A percentile compares a stretch with the other conserved stretches of the same genome.
Evolutionary conservation across 1,140 invertebrate genomes (phyloP).

Genomic region (Hycleus phaleratus): DNA sequence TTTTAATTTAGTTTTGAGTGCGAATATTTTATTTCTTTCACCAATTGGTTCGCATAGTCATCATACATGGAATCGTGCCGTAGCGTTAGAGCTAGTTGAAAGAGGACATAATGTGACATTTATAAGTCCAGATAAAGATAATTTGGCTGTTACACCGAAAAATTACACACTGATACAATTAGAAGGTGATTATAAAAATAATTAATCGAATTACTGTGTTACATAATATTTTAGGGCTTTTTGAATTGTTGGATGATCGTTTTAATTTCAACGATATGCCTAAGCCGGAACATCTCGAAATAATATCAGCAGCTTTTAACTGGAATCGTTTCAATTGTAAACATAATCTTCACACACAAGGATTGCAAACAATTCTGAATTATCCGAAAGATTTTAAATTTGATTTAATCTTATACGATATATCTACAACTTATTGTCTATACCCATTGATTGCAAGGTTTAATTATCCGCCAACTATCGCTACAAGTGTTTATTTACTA

Average conservation of each 20-base stretch:
- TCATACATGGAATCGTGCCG: slow-evolving; percentile 17
- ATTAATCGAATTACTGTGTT: too few relatives aligned
- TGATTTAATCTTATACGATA: slow-evolving; percentile 30
- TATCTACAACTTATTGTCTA: slow-evolving; percentile 24
- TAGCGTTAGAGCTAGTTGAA: slow-evolving; percentile 20
- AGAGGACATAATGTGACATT: slow-evolving; percentile 27
- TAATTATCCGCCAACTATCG: slow-evolving; percentile 5
- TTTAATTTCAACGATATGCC: background rate
- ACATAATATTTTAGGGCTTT: too few relatives aligned
- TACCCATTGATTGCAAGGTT: slow-evolving; percentile 4
- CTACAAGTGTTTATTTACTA: background rate
- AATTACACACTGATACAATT: slow-evolving; percentile 25
- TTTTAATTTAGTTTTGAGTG: background rate
- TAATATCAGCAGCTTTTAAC: background rate
- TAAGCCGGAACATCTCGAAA: background rate
- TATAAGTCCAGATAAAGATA: slow-evolving; percentile 20
- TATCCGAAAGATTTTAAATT: slow-evolving; percentile 27
- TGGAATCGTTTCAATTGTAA: background rate
- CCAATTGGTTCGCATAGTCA: slow-evolving; percentile 7
- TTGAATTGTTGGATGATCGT: background rate
- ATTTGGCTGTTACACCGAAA: background rate
- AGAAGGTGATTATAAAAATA: slow-evolving; percentile 10
- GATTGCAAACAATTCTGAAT: slow-evolving; percentile 8
- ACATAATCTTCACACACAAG: background rate
- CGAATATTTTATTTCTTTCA: slow-evolving; percentile 10